Evolutionary conservation across 2,113 vertebrate species (phyloP), one percentile per base, ranked within the genome.

Genomic region (Tachycineta bicolor): DNA sequence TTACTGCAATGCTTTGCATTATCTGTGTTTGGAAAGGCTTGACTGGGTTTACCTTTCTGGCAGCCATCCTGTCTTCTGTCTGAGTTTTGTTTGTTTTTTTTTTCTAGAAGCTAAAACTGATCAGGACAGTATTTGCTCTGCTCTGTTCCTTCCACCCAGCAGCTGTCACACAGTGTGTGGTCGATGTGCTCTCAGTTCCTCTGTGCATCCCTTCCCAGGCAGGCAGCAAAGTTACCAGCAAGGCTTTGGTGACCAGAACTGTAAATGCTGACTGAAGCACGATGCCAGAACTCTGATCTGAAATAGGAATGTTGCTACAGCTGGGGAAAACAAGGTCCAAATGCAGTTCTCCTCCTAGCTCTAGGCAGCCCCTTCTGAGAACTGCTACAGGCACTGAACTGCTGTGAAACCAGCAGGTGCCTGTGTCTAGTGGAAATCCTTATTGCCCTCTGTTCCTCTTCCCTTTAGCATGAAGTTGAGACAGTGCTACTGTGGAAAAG

Each of bases 141-240:
- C 43, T 80, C 18, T 26, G 0, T 21, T 85, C 22, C 33, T 52
- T 46, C 16, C 49, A n/a, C 4, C 1, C 28, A 20, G 71, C 2
- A 34, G 46, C 1, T 71, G 44, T 62, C 63, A 33, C 16, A 2
- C 19, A 28, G 52, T 0, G 0, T 7, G 46, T 29, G 39, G 33
- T 1, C 3, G 4, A 31, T 8, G 9, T 26, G 74, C 43, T 91
- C 78, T 73, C 69, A 29, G 31, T 63, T 87, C 73, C 73, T 43
- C 58, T 25, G 19, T 67, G 26, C 25, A 5, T 29, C 55, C 37
- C 20, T 5, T 21, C 25, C 1, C 4, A 26, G 37, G 29, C 52
- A 75, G 52, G 39, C 37, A n/a, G 26, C 63, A 34, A 29, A n/a
- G 58, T 19, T 15, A 41, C 49, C 65, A 63, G 34, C 29, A 13